Base-by-base conservation (phyloP, 92 coral and sea anemone species). In the Heliopora coerulea region DNA sequence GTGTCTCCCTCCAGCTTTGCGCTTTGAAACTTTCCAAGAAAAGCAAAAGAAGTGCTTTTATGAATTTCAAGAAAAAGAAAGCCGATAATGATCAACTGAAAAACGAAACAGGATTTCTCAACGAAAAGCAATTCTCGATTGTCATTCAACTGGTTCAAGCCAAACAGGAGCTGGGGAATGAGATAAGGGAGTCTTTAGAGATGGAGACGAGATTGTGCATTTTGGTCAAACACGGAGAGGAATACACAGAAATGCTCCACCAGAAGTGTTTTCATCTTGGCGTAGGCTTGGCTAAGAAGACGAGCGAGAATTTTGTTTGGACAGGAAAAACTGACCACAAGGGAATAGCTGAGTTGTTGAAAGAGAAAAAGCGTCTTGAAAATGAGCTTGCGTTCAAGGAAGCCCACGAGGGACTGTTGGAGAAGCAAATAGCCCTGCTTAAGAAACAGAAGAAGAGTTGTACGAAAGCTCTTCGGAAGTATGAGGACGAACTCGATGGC, bases 341-440 rank as follows among this genome's bases (percentile, higher is more conserved):
- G 1, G 75, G 49, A 13, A 24, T 25, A 10, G 49, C 49, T 12
- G 29, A 41, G 24, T 48, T 48, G 32, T 31, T 66, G 31, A 66
- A 66, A 23, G 75, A 68, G 54, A 68, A 68, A 18, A 35, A 68
- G 30, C 75, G 75, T 18, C 29, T 49, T 42, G 75, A 68, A 35
- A 68, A 68, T 23, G 75, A 68, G 75, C 29, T 48, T 32, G 50
- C 46, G 15, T 48, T 68, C 42, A 30, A 29, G 33, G 75, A 68
- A 29, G 41, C 60, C 0, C 75, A 50, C 57, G 21, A 18, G 30
- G 12, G 59, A 14, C 61, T 68, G 37, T 31, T 68, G 59, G 75
- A 68, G 34, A 68, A 68, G 60, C 75, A 68, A 26, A 49, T 68
- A 28, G 42, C 59, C 0, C 21, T 68, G 75, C 28, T 68, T 18